phyloP scores from a whole-genome alignment of 2,113 vertebrate species.

The Dendrocopos noguchii region DNA sequence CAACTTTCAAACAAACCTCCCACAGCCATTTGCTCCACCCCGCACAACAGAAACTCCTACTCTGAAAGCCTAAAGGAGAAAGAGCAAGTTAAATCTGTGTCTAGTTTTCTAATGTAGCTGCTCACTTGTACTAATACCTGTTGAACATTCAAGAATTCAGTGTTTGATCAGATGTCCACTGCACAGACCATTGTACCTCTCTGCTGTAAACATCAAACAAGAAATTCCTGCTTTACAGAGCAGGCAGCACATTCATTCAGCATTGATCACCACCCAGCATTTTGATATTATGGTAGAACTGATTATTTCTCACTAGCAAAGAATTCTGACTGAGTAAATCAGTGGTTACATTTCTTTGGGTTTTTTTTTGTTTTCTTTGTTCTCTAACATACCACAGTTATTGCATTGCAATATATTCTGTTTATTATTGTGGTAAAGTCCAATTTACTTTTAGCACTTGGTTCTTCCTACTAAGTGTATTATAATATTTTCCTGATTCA shows the following conservation, averaged over 20 bases:
- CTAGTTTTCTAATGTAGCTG: background rate
- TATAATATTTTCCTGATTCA: background rate
- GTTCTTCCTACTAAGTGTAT: background rate
- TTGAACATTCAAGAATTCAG: background rate
- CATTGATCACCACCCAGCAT: background rate
- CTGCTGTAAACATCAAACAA: background rate
- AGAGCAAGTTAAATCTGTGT: background rate
- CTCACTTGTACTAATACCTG: background rate
- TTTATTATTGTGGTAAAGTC: background rate
- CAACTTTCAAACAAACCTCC: background rate
- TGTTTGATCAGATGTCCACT: background rate
- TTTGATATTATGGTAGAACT: background rate
- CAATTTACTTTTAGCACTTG: background rate
- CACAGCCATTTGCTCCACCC: background rate
- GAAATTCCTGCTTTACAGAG: background rate
- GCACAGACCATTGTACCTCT: rapidly evolving
- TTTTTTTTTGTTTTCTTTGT: too few relatives aligned
- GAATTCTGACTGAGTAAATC: background rate
- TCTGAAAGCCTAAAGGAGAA: background rate
- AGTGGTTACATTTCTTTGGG: background rate
- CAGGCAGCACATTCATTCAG: background rate
- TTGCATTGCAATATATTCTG: background rate
- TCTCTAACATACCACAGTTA: background rate
- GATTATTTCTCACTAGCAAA: background rate
- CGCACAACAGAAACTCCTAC: background rate